Base-by-base conservation (phyloP, 2,888 invertebrate species). In the Drosophila infuscata region DNA sequence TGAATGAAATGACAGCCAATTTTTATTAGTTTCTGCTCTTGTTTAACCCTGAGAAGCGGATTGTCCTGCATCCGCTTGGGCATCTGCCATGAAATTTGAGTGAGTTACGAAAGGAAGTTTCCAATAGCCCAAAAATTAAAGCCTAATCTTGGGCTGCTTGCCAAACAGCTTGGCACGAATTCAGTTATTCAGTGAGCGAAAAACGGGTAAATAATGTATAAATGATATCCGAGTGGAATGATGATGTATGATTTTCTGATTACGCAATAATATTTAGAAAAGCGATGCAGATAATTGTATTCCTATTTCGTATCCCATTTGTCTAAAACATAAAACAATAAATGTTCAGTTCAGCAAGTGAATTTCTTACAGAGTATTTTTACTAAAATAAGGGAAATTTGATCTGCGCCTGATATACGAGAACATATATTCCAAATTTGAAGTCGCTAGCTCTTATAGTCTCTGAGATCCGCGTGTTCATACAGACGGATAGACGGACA, bases 1-100 rank as follows among this genome's bases (percentile, higher is more conserved):
- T 78, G 74, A 59, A 76, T 81, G 60, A 70, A 78, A 70, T 49
- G 64, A 63, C 69, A 59, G 46, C 46, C 70, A 68, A 51, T 52
- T 75, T 52, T 17, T 58, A 17, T 51, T 48, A 8, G 5, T 15
- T 46, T 43, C 17, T 35, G 8, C 17, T 36, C 49, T 30, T 54
- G 46, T 46, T 76, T 57, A 67, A 46, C 52, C 62, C 72, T 43
- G 25, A 57, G 25, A 48, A 63, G 62, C 62, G 20, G 58, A 58
- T 63, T 70, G 77, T 65, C 59, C 36, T 51, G 66, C 74, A 77
- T 60, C 33, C 48, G 49, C 43, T 59, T 8, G 20, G 30, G 46
- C 74, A 70, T 66, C 59, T 76, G 70, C 59, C 76, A 57, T 57
- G 57, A 66, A 77, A 77, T 60, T 66, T 60, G 56, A 74, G 56